Evolutionary conservation across 2,797 vertebrate species (phyloP).

Genomic region (Enteromius trimaculatus): DNA sequence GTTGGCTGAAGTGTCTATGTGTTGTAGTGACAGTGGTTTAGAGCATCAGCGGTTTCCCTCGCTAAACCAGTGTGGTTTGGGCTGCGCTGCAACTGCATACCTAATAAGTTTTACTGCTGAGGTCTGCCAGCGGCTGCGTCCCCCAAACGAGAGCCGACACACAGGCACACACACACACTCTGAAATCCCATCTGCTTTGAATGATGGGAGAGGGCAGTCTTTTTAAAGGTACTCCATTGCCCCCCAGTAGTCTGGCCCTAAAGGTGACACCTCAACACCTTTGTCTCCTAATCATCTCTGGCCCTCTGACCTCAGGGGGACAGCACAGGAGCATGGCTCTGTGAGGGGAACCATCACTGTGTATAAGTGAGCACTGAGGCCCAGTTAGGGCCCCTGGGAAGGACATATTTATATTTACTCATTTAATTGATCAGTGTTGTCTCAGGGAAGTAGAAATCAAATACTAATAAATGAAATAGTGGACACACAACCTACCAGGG

Average conservation of each 20-base stretch:
- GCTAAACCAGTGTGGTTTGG: conserved; percentile 76
- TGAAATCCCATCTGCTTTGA: conserved; percentile 78
- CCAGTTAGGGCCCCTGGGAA: not conserved
- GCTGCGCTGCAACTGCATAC: conserved; percentile 71
- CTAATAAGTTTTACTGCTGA: conserved; percentile 75
- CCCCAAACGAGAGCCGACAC: conserved; percentile 77
- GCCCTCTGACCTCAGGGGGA: conserved; percentile 72
- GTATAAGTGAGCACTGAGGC: not conserved
- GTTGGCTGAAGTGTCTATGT: conserved; percentile 33
- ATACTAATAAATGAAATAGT: too few species aligned
- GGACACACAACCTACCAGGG: too few species aligned
- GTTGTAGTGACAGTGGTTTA: conserved; percentile 64
- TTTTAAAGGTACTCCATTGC: conserved; percentile 53
- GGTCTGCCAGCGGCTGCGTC: conserved; percentile 75
- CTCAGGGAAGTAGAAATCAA: too few species aligned
- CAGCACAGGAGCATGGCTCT: conserved; percentile 32
- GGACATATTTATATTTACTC: not conserved
- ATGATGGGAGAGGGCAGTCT: conserved; percentile 66
- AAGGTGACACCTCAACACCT: conserved; percentile 79
- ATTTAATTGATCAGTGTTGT: too few species aligned
- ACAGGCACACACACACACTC: conserved; percentile 75
- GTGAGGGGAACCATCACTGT: conserved; percentile 4
- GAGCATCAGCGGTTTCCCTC: conserved; percentile 68
- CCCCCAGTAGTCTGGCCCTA: conserved; percentile 56
- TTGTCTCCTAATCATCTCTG: conserved; percentile 71